Conservation (phyloP, 2,888 invertebrate species). For the Rugalucina vietnamica region DNA sequence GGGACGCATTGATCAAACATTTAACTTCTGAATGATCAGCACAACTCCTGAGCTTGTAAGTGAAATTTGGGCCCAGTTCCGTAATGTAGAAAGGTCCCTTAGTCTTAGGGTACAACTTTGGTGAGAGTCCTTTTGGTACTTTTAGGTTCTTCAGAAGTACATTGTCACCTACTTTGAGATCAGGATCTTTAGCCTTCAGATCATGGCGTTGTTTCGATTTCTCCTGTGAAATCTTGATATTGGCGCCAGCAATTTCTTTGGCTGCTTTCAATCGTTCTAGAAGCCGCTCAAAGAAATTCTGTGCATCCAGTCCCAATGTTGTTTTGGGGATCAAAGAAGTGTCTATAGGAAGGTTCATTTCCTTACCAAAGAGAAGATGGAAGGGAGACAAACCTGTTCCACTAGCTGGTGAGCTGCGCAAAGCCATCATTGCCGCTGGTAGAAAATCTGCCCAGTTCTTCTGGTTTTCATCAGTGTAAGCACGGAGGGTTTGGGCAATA, state of each 20-base stretch:
- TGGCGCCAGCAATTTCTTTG: conserved; percentile 32
- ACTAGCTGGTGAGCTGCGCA: neutral
- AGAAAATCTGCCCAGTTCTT: conserved; percentile 32
- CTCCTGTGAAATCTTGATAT: conserved; percentile 16
- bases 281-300: neutral
- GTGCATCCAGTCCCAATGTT: neutral
- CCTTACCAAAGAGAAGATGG: conserved; percentile 31
- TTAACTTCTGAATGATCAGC: conserved; percentile 15
- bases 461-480: conserved; percentile 28
- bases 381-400: conserved; percentile 19
- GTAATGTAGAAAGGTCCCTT: conserved; percentile 27
- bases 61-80: conserved; percentile 36
- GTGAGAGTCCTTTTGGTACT: conserved; percentile 31
- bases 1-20: conserved; percentile 39
- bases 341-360: conserved; percentile 40
- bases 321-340: conserved; percentile 2
- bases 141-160: conserved; percentile 28
- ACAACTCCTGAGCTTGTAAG: conserved; percentile 15
- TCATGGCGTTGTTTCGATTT: conserved; percentile 34
- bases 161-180: conserved; percentile 32
- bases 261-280: conserved; percentile 19
- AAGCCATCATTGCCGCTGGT: conserved; percentile 38
- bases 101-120: conserved; percentile 31
- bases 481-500: conserved; percentile 18
- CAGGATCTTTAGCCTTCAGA: conserved; percentile 29